A percentile compares a stretch with the other conserved stretches of the same genome.
Evolutionary conservation across 2,113 vertebrate genomes (phyloP).

Genomic region (Menura novaehollandiae): DNA sequence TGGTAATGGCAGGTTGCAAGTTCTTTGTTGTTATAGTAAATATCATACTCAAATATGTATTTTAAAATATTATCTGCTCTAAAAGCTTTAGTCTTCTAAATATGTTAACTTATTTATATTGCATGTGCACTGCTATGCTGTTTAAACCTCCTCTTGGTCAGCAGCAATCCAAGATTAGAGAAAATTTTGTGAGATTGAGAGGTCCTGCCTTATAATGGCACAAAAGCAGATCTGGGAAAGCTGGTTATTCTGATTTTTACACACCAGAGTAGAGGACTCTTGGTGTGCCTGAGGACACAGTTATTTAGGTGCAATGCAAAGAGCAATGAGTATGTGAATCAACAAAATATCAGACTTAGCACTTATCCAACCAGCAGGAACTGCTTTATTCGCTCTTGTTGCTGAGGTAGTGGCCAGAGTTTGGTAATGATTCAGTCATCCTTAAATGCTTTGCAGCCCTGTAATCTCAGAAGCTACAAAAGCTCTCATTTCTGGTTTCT

Average conservation of each 20-base stretch:
- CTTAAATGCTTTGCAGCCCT: background rate
- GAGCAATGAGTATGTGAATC: background rate
- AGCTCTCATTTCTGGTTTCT: background rate
- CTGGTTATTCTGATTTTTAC: background rate
- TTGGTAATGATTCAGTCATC: background rate
- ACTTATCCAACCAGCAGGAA: background rate
- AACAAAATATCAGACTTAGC: background rate
- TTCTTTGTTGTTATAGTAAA: background rate
- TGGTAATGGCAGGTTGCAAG: background rate
- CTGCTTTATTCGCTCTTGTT: background rate
- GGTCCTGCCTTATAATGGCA: background rate
- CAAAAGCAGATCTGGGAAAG: background rate
- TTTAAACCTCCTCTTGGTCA: background rate
- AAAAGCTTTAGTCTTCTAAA: background rate
- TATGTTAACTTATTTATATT: background rate
- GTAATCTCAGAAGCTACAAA: background rate
- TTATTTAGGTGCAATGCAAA: background rate
- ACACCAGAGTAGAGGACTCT: background rate
- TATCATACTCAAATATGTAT: background rate
- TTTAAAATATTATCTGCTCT: background rate
- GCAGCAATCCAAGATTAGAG: background rate
- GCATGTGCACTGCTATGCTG: accelerated
- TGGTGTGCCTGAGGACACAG: background rate
- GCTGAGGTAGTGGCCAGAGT: background rate
- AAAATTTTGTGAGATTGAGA: background rate